phyloP scores from a whole-genome alignment of 2,113 vertebrate species.

The Cebidichthys violaceus region DNA sequence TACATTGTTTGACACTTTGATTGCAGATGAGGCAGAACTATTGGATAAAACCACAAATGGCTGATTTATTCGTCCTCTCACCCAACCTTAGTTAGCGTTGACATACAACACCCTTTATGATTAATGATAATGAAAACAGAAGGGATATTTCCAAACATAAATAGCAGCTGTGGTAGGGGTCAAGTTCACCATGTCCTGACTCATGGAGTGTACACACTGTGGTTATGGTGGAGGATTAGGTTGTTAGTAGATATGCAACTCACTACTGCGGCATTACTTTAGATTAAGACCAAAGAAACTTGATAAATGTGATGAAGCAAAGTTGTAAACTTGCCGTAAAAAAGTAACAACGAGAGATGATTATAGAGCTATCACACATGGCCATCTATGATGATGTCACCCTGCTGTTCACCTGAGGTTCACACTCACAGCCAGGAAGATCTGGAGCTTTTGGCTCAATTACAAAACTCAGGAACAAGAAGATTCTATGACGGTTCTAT shows the following conservation, averaged over 20 bases:
- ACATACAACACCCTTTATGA: slow-evolving; percentile 1
- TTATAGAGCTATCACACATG: neutral
- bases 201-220: slow-evolving; percentile 21
- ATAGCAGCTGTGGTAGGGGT: slow-evolving; percentile 25
- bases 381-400: slow-evolving; percentile 10
- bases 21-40: neutral
- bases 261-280: neutral
- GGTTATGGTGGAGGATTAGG: neutral
- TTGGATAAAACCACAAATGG: neutral
- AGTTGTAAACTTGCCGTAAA: neutral
- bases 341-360: neutral
- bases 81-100: neutral
- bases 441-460: slow-evolving; percentile 16
- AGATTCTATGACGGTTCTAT: neutral
- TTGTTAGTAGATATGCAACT: neutral
- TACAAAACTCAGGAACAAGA: slow-evolving; percentile 14
- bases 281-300: neutral
- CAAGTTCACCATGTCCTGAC: slow-evolving; percentile 15
- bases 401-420: neutral
- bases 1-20: neutral
- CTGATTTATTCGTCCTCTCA: neutral
- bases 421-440: slow-evolving; percentile 16
- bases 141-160: slow-evolving; percentile 18
- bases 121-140: slow-evolving; percentile 35
- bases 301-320: neutral